These are phyloP conservation scores for Nyleta sp. DNA, from an alignment of 2,888 invertebrate species.

Conservation along the genomic window DNA sequence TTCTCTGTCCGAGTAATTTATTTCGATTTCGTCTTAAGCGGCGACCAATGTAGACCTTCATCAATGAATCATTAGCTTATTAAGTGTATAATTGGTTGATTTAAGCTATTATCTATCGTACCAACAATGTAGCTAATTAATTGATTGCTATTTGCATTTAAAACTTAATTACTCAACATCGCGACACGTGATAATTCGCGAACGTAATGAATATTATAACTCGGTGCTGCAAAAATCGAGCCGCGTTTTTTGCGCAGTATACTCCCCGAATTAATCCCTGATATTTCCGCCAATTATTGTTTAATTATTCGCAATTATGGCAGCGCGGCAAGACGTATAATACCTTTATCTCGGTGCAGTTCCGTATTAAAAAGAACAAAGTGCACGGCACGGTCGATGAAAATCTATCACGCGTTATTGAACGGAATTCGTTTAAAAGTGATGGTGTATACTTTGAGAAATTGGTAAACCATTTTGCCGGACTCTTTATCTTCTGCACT, in stretches of 20 bases:
- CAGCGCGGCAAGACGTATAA: slow-evolving; percentile 3
- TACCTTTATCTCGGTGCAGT: slow-evolving; percentile 10
- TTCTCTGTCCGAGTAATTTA: slow-evolving; percentile 21
- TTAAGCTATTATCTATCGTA: slow-evolving; percentile 56
- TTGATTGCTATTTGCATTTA: slow-evolving; percentile 61
- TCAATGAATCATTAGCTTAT: slow-evolving; percentile 60
- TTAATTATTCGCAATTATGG: slow-evolving; percentile 46
- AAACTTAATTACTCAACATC: slow-evolving; percentile 50
- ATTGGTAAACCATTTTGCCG: not conserved
- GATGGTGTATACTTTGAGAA: not conserved
- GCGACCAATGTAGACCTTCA: slow-evolving; percentile 35
- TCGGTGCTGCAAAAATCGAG: slow-evolving; percentile 27
- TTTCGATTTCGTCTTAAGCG: slow-evolving; percentile 43
- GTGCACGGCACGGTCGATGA: not conserved
- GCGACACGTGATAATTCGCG: slow-evolving; percentile 36
- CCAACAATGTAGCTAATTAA: slow-evolving; percentile 59
- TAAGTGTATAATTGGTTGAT: slow-evolving; percentile 60
- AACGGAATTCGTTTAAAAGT: not conserved
- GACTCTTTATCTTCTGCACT: not conserved
- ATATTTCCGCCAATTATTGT: slow-evolving; percentile 46
- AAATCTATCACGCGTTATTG: slow-evolving; percentile 14
- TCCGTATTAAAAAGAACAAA: slow-evolving; percentile 7
- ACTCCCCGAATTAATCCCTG: slow-evolving; percentile 25
- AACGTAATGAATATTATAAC: slow-evolving; percentile 45
- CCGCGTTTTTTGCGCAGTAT: slow-evolving; percentile 12